Conservation (phyloP, 2,113 vertebrate species). For the Chroicocephalus ridibundus region DNA sequence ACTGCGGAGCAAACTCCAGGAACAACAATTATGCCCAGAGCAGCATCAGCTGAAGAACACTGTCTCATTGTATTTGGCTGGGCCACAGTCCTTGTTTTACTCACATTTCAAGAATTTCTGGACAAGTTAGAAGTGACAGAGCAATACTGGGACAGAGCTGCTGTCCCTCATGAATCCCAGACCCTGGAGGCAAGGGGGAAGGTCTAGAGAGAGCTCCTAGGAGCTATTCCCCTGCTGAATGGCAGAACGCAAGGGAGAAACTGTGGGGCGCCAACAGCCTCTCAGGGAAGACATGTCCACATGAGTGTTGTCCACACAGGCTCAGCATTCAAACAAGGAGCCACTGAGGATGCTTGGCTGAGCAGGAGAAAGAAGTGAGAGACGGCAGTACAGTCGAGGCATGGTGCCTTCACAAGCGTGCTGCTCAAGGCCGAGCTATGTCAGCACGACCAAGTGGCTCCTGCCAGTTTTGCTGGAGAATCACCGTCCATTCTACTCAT, state of each 20-base stretch:
- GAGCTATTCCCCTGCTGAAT: neutral
- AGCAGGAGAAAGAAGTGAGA: neutral
- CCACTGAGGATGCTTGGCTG: neutral
- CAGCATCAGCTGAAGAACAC: neutral
- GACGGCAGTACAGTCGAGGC: neutral
- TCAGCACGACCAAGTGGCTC: neutral
- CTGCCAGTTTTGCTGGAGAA: neutral
- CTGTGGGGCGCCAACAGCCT: neutral
- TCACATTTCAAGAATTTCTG: neutral
- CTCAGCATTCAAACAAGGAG: neutral
- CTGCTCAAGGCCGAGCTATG: neutral
- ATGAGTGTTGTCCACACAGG: neutral
- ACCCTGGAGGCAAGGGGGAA: too few relatives aligned
- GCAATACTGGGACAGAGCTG: neutral
- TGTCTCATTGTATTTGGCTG: neutral
- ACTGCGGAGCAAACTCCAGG: neutral
- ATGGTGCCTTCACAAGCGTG: rapidly evolving
- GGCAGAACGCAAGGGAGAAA: neutral
- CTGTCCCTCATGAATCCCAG: too few relatives aligned
- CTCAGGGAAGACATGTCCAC: neutral
- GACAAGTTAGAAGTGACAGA: neutral
- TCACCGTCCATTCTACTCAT: neutral
- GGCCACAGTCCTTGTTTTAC: neutral
- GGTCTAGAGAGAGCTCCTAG: neutral
- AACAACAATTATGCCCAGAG: neutral